Conservation (phyloP, 2,797 vertebrate species). For the Anabacerthia variegaticeps region DNA sequence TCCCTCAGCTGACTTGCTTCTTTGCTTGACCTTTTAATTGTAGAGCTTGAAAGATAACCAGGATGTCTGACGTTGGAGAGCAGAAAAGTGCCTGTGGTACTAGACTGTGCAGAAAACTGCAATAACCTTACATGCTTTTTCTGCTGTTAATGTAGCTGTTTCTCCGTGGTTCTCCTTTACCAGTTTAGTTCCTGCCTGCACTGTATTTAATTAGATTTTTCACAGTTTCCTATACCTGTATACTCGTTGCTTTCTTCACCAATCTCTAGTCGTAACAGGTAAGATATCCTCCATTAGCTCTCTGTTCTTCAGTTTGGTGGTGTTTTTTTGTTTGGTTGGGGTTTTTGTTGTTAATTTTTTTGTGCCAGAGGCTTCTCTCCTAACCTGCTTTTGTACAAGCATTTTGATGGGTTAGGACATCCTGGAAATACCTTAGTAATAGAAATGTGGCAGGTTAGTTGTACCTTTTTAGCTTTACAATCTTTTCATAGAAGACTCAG, state of each 20-base stretch:
- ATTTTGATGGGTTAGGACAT: not conserved
- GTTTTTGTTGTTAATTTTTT: not conserved
- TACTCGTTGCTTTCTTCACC: not conserved
- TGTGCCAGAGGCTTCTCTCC: not conserved
- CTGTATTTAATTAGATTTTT: not conserved
- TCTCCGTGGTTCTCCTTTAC: not conserved
- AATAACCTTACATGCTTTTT: not conserved
- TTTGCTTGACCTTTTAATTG: slow-evolving; percentile 3
- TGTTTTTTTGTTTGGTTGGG: not conserved
- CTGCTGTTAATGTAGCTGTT: not conserved
- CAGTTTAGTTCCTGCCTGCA: not conserved
- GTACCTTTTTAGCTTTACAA: not conserved
- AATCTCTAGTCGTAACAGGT: not conserved
- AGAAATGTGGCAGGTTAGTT: rapidly evolving
- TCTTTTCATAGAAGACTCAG: not conserved
- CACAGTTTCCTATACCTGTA: rapidly evolving
- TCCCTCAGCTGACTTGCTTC: not conserved
- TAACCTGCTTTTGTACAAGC: not conserved
- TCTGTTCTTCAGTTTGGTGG: not conserved
- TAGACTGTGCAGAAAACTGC: not conserved
- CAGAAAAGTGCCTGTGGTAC: not conserved
- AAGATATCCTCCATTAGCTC: not conserved
- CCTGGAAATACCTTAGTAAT: not conserved
- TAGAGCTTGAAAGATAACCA: not conserved
- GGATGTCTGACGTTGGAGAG: not conserved